Evolutionary conservation across 2,797 vertebrate genomes (phyloP), one percentile per base, ranked within the genome.

Genomic region (Gallinago nigripennis): DNA sequence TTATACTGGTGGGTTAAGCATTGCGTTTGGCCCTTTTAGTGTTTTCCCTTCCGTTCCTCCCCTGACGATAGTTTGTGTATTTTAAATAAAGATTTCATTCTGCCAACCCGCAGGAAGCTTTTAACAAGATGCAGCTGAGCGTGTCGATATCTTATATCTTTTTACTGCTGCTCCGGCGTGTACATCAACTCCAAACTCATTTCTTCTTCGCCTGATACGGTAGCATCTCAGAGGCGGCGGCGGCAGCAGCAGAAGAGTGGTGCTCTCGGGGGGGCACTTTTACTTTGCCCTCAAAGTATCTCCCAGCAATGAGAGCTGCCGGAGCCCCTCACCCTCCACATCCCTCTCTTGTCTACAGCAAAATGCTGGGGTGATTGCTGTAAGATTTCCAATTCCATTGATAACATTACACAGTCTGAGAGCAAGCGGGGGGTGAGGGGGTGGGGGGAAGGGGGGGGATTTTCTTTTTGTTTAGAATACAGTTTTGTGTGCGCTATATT

Each of bases 51-150:
- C 95, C 88, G 83, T 96, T 94, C 92, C 95, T 98, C 98, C 98
- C 97, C 86, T 96, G 97, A 97, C 96, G 97, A 92, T 96, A 96
- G 96, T 98, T 98, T 97, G 96, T 97, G 92, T 98, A 72, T 98
- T 98, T 98, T 98, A 98, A 98, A 98, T 98, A 98, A 98, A 97
- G 97, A 98, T 97, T 98, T 98, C 98, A 97, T 98, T 98, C 97
- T 97, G 97, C 97, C 97, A 97, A 95, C 97, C 98, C 97, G 88
- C 97, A 98, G 98, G 98, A 98, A 98, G 98, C 98, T 98, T 98
- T 98, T 98, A 98, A 98, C 98, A 97, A 98, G 97, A 97, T 93
- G 96, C 97, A 97, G 95, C 97, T 97, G 95, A 98, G 97, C 78
- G 83, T 96, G 97, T 97, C 95, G 86, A 96, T 97, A 97, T 95